These are phyloP conservation scores for Anaspis maculata DNA, from an alignment of 2,888 invertebrate genomes.

Conservation along the genomic window DNA sequence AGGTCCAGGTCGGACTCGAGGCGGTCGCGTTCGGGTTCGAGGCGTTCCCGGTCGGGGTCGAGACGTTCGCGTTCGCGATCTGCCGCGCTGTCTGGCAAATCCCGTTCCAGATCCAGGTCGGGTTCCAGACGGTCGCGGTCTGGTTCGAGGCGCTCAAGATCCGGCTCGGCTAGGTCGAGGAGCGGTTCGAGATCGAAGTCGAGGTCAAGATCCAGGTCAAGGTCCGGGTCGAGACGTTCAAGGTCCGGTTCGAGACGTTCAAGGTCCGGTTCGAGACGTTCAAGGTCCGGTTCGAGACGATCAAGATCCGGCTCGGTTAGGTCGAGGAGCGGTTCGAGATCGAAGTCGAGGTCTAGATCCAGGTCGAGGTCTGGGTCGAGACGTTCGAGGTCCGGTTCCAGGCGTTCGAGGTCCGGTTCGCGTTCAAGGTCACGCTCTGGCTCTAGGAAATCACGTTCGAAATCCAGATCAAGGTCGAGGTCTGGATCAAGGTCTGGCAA, in stretches of 20 bases:
- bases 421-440: constrained; percentile 3
- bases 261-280: constrained; percentile 24
- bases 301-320: constrained; percentile 28
- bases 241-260: constrained; percentile 24
- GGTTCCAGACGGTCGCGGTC: constrained; percentile 27
- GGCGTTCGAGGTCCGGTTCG: constrained; percentile 20
- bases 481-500: constrained; percentile 16
- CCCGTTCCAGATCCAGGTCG: constrained; percentile 31
- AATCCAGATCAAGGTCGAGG: constrained; percentile 22
- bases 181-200: constrained; percentile 25
- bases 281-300: constrained; percentile 25
- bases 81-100: constrained; percentile 25
- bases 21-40: constrained; percentile 28
- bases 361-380: constrained; percentile 17
- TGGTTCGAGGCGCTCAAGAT: constrained; percentile 26
- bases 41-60: constrained; percentile 29
- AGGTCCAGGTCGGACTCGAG: constrained; percentile 25
- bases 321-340: constrained; percentile 20
- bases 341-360: constrained; percentile 16
- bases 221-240: constrained; percentile 23
- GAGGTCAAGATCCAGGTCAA: constrained; percentile 14
- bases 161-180: constrained; percentile 28
- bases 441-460: no score
- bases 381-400: no score
- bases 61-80: constrained; percentile 27